Evolutionary conservation across 2,888 invertebrate genomes (phyloP).

Genomic region (Allophyes oxyacanthae): DNA sequence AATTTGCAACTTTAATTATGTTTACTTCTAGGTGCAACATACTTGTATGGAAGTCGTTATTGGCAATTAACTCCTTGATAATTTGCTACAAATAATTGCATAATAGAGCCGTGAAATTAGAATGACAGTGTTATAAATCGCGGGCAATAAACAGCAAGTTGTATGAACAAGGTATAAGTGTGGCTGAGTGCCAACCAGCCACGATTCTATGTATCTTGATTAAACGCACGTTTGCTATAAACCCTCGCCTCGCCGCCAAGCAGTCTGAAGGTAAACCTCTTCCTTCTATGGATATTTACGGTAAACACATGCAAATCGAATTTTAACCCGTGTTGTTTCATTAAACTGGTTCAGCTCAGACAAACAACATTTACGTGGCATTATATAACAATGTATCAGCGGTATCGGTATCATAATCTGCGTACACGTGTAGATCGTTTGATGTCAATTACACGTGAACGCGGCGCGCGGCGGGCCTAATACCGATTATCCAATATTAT

Average conservation of each 20-base stretch:
- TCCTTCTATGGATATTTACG: constrained; percentile 61
- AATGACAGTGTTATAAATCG: constrained; percentile 70
- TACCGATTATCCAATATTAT: constrained; percentile 64
- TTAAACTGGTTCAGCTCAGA: constrained; percentile 35
- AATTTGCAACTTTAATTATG: constrained; percentile 45
- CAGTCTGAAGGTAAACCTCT: constrained; percentile 80
- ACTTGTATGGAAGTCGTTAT: constrained; percentile 27
- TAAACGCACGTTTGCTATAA: constrained; percentile 65
- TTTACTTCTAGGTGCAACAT: constrained; percentile 16
- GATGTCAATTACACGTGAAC: constrained; percentile 60
- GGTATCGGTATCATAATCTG: constrained; percentile 48
- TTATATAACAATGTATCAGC: constrained; percentile 43
- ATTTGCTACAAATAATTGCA: constrained; percentile 31
- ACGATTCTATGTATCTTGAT: constrained; percentile 63
- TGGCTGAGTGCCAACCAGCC: constrained; percentile 71
- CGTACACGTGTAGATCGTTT: constrained; percentile 49
- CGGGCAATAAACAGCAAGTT: constrained; percentile 63
- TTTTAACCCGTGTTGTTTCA: constrained; percentile 47
- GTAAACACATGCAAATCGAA: constrained; percentile 65
- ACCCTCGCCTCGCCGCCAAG: constrained; percentile 67
- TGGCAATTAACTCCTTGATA: constrained; percentile 30
- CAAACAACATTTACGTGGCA: constrained; percentile 27
- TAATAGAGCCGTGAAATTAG: constrained; percentile 60
- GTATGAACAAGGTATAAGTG: constrained; percentile 58
- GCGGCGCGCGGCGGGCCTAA: constrained; percentile 50